Base-by-base conservation (phyloP, 2,113 vertebrate species). In the Oncorhynchus tshawytscha region DNA sequence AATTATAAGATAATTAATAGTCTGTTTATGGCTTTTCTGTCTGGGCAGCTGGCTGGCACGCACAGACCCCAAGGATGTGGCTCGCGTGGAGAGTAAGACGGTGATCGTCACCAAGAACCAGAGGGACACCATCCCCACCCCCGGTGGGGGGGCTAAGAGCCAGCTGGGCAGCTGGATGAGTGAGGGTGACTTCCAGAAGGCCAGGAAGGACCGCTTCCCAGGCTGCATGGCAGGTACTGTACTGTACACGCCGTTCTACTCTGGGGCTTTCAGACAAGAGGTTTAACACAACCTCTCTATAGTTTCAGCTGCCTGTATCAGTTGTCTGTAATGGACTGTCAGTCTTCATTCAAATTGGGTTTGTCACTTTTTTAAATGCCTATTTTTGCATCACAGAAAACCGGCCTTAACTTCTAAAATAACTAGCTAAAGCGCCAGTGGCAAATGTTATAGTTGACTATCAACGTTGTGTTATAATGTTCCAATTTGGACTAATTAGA, bases 141-240 rank as follows among this genome's bases (percentile, higher is more conserved):
- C 96, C 1, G 84, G 84, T 67, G 92, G 86, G 13, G 93, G 85
- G 0, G 96, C 94, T 72, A 78, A 82, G 65, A 97, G 97, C 86
- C 96, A 97, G 82, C 92, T 99, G 75, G 97, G 97, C 0, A 92
- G 91, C 78, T 99, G 97, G 97, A 98, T 99, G 97, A 96, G 93
- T 0, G 95, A 93, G 11, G 94, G 95, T 24, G 96, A 98, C 79
- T 98, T 98, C n/a, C 95, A 96, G 88, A 97, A 97, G 87, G 96
- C 95, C 0, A 92, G 95, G 90, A 88, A 86, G 0, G 85, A 89
- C 81, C 92, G 97, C 8, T 99, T 99, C 80, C 97, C 97, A 0
- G 96, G 95, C 7, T 98, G 97, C 90, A 99, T 99, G 97, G 96
- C 94, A 95, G 97, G 97, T 99, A 87, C n/a, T 6, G 65, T 3